Percentiles rank a stretch among this genome's conserved stretches.
Evolutionary conservation across 2,888 invertebrate genomes (phyloP).

Genomic region (Tenthredo livida): DNA sequence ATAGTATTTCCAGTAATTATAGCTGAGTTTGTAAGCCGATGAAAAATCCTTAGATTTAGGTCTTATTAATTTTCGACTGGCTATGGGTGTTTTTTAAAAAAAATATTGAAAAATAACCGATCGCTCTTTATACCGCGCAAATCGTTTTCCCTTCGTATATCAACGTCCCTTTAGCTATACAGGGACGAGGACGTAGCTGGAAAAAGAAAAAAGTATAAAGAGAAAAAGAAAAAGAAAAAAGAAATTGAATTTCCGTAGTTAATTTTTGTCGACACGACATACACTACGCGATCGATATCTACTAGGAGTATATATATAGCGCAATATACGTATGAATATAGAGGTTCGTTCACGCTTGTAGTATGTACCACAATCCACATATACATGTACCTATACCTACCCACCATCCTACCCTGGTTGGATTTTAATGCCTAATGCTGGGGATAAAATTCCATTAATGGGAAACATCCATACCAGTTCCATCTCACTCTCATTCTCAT

Average conservation of each 20-base stretch:
- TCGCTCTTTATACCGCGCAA: not conserved
- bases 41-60: not conserved
- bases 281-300: slow-evolving; percentile 3
- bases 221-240: not conserved
- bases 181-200: not conserved
- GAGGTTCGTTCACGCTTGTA: not conserved
- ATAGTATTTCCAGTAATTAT: not conserved
- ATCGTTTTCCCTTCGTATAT: not conserved
- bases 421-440: slow-evolving; percentile 44
- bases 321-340: not conserved
- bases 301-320: not conserved
- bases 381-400: not conserved
- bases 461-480: slow-evolving; percentile 20
- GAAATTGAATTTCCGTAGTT: slow-evolving; percentile 3
- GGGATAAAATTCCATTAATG: slow-evolving; percentile 50
- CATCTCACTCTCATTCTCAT: not conserved
- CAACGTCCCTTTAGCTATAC: not conserved
- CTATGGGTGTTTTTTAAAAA: not conserved
- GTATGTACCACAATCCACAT: not conserved
- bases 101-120: not conserved
- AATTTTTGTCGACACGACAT: slow-evolving; percentile 3
- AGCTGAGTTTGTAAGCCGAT: not conserved
- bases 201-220: not conserved
- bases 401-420: not conserved
- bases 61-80: not conserved